phyloP scores from a whole-genome alignment of 2,113 vertebrate species.

The Chelonoidis abingdonii region DNA sequence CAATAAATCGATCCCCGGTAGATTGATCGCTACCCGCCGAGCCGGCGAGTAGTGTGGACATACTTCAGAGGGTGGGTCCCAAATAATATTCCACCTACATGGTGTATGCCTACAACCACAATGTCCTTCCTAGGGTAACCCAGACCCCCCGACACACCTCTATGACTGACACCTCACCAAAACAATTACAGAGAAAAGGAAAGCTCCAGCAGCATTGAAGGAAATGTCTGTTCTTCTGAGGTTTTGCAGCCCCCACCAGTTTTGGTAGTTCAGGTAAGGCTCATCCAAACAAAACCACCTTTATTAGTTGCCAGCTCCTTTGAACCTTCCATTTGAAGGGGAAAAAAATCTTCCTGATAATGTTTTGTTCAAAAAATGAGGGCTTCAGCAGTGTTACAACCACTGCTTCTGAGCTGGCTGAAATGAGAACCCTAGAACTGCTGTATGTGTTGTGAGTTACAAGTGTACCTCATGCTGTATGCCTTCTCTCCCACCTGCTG shows the following conservation, averaged over 20 bases:
- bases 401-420: neutral
- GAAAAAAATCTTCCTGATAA: neutral
- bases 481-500: neutral
- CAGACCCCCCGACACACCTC: too few relatives aligned
- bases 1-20: too few relatives aligned
- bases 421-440: neutral
- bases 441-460: neutral
- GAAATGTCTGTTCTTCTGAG: conserved; percentile 24
- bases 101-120: neutral
- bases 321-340: neutral
- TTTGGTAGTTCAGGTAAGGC: neutral
- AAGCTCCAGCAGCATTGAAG: neutral
- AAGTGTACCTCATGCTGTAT: neutral
- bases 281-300: neutral
- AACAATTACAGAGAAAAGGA: conserved; percentile 1
- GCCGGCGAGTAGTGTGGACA: too few relatives aligned
- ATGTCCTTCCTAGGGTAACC: neutral
- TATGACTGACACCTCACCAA: neutral
- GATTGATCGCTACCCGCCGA: too few relatives aligned
- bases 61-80: rapidly evolving
- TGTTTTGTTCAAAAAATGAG: neutral
- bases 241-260: neutral
- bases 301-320: neutral
- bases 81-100: neutral
- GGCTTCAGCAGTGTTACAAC: neutral